Evolutionary conservation across 2,888 invertebrate genomes (phyloP).

Genomic region (Hypsopygia costalis): DNA sequence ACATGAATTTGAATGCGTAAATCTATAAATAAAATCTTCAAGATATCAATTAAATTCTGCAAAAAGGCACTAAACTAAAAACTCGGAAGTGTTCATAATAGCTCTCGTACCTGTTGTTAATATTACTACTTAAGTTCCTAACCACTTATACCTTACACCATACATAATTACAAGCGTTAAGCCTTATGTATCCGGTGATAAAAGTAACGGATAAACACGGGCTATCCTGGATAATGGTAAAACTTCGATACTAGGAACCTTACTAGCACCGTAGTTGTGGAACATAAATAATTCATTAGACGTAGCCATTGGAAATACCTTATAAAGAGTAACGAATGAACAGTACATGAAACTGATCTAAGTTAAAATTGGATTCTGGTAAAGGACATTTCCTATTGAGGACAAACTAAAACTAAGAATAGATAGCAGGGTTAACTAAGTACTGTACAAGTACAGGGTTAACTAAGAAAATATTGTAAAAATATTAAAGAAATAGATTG

Average conservation of each 20-base stretch:
- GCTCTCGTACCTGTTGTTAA: too few species aligned
- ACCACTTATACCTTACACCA: conserved; percentile 11
- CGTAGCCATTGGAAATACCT: neutral
- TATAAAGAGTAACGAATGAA: neutral
- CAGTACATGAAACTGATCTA: neutral
- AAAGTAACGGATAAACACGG: conserved; percentile 15
- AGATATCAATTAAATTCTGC: too few species aligned
- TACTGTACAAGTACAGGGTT: too few species aligned
- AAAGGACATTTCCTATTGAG: neutral
- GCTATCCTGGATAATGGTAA: conserved; percentile 11
- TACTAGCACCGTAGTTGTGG: neutral
- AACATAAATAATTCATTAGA: neutral
- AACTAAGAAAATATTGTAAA: too few species aligned
- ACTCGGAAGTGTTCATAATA: too few species aligned
- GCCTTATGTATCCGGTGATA: conserved; percentile 20
- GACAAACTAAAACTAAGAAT: too few species aligned
- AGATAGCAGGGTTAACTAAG: too few species aligned
- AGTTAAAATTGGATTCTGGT: conserved; percentile 1
- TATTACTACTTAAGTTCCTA: too few species aligned
- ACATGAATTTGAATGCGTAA: too few species aligned
- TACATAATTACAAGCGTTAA: conserved; percentile 15
- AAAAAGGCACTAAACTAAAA: too few species aligned
- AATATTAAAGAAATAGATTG: too few species aligned
- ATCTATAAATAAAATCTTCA: too few species aligned
- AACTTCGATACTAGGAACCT: conserved; percentile 1